These are phyloP conservation scores for Tympanuchus pallidicinctus DNA, from an alignment of 2,113 vertebrate species.

Conservation along the genomic window DNA sequence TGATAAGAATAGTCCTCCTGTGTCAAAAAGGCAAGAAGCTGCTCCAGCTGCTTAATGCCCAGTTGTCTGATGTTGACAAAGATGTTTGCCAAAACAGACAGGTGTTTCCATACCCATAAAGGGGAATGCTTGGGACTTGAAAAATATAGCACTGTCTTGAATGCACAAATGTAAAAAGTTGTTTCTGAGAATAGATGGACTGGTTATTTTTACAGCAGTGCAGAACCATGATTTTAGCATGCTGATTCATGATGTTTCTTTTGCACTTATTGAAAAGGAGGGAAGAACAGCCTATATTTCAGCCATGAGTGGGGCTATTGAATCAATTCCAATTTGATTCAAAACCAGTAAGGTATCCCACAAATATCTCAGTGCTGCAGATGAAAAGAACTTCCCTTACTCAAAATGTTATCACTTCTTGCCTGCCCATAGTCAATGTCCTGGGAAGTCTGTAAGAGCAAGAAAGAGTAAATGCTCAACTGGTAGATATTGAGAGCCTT, in stretches of 20 bases:
- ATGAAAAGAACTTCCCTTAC: not conserved
- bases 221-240: not conserved
- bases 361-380: not conserved
- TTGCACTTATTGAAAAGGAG: not conserved
- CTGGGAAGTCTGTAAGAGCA: not conserved
- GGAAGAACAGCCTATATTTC: not conserved
- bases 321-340: not conserved
- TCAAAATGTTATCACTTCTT: not conserved
- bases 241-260: not conserved
- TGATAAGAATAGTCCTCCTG: slow-evolving; percentile 44
- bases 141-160: not conserved
- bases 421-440: not conserved
- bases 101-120: slow-evolving; percentile 27
- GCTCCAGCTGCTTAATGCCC: slow-evolving; percentile 25
- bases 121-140: not conserved
- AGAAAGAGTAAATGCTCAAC: not conserved
- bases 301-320: not conserved
- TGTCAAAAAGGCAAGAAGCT: slow-evolving; percentile 24
- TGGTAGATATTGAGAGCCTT: not conserved
- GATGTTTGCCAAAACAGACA: slow-evolving; percentile 51
- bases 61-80: slow-evolving; percentile 36
- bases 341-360: not conserved
- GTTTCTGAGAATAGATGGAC: slow-evolving; percentile 50
- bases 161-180: slow-evolving; percentile 31
- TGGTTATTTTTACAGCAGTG: slow-evolving; percentile 31